Conservation (phyloP, 2,888 invertebrate genomes). For the Heteropelma amictum region DNA sequence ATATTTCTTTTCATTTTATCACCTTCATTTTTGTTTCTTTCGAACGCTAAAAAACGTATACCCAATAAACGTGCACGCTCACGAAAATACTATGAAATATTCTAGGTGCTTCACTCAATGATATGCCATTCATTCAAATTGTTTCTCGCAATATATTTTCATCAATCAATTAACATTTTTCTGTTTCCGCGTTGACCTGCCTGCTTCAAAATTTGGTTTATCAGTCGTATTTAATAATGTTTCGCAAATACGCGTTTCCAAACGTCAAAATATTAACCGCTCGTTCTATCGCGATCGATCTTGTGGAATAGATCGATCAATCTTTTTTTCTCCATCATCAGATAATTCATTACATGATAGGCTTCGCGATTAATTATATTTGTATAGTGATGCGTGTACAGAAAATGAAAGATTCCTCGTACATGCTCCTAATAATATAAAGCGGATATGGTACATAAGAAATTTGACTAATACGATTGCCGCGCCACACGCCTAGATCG, state of each 20-base stretch:
- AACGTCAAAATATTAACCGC: constrained; percentile 39
- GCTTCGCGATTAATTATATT: constrained; percentile 36
- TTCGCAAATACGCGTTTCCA: constrained; percentile 26
- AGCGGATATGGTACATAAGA: constrained; percentile 12
- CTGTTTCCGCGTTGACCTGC: neutral
- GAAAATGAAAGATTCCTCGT: neutral
- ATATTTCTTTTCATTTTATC: constrained; percentile 18
- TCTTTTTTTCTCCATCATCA: constrained; percentile 23
- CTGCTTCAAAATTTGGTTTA: neutral
- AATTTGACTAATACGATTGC: constrained; percentile 14
- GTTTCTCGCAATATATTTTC: neutral
- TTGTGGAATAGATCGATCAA: constrained; percentile 17
- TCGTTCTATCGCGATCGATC: constrained; percentile 14
- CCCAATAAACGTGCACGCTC: neutral
- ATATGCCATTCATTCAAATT: neutral
- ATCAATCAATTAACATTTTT: neutral
- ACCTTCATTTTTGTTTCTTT: constrained; percentile 1
- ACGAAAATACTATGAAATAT: constrained; percentile 24
- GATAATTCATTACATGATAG: constrained; percentile 25
- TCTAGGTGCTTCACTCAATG: constrained; percentile 32
- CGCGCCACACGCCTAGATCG: constrained; percentile 10
- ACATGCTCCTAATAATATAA: neutral
- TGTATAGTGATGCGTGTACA: neutral
- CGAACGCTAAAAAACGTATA: neutral
- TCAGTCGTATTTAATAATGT: constrained; percentile 27